Percentiles rank a stretch among this genome's conserved stretches.
Conservation (phyloP, 35 echinoderm and acorn worm genomes). For the Strongylocentrotus purpuratus region DNA sequence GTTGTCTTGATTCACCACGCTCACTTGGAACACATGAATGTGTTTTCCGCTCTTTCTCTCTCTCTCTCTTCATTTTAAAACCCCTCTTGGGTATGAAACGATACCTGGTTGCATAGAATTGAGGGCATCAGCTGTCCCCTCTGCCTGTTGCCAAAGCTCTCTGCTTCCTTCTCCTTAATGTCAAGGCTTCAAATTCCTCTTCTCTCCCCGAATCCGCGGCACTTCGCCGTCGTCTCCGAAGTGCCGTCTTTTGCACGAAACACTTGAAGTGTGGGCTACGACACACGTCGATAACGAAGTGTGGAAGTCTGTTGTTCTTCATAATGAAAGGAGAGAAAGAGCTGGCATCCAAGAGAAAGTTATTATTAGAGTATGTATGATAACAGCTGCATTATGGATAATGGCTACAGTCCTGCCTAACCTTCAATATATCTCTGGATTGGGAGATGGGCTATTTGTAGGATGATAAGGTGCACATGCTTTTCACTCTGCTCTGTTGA, state of each 20-base stretch:
- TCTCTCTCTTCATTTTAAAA: neutral
- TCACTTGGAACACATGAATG: neutral
- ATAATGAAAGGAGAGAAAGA: neutral
- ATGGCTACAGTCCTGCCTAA: neutral
- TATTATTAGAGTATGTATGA: conserved; percentile 12
- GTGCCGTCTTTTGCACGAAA: neutral
- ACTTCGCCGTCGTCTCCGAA: neutral
- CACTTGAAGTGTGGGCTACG: neutral
- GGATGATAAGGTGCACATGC: neutral
- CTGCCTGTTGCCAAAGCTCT: neutral
- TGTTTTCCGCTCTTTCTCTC: neutral
- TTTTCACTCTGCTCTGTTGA: neutral
- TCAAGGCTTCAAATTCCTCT: neutral
- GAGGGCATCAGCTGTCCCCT: conserved; percentile 5
- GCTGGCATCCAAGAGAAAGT: neutral
- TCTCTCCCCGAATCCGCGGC: neutral
- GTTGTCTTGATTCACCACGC: neutral
- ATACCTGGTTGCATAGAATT: conserved; percentile 4
- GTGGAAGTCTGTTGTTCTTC: neutral
- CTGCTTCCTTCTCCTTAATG: neutral
- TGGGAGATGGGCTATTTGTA: neutral
- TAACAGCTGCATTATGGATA: conserved; percentile 1
- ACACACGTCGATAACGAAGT: neutral
- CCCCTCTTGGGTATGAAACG: neutral
- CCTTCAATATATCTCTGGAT: neutral